phyloP scores from a whole-genome alignment of 2,113 vertebrate species.

The Natator depressus region DNA sequence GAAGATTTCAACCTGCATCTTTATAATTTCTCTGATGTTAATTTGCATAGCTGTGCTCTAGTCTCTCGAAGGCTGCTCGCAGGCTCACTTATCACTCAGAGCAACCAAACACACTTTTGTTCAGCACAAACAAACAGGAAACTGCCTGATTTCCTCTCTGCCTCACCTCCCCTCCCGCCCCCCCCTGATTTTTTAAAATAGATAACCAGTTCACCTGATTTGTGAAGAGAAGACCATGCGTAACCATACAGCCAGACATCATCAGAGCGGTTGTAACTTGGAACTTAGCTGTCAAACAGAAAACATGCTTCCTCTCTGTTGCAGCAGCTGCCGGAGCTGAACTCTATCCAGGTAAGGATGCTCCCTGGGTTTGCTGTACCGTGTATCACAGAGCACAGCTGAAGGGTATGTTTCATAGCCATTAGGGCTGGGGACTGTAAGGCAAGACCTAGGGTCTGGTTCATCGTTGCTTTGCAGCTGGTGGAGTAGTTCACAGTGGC shows the following conservation, averaged over 20 bases:
- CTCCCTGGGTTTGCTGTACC: not conserved
- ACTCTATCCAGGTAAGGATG: not conserved
- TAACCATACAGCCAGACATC: not conserved
- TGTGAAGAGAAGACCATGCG: not conserved
- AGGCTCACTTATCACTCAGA: not conserved
- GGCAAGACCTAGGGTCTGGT: slow-evolving; percentile 20
- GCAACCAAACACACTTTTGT: slow-evolving; percentile 42
- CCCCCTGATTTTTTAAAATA: not conserved
- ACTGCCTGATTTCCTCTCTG: slow-evolving; percentile 63
- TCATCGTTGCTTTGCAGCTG: too few relatives aligned
- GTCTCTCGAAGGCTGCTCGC: not conserved
- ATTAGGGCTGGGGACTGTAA: slow-evolving; percentile 9
- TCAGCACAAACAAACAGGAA: slow-evolving; percentile 76
- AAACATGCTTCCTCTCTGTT: not conserved
- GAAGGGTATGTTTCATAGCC: not conserved
- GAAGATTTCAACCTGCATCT: not conserved
- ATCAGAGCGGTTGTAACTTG: not conserved
- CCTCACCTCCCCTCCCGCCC: not conserved
- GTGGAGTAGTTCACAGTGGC: not conserved
- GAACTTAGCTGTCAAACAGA: not conserved
- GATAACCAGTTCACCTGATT: slow-evolving; percentile 3
- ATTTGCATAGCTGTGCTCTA: not conserved
- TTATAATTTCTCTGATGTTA: not conserved
- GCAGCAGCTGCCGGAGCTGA: fast-evolving
- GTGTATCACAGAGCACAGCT: not conserved